phyloP scores from a whole-genome alignment of 1,140 invertebrate genomes.

The Euura lappo region DNA sequence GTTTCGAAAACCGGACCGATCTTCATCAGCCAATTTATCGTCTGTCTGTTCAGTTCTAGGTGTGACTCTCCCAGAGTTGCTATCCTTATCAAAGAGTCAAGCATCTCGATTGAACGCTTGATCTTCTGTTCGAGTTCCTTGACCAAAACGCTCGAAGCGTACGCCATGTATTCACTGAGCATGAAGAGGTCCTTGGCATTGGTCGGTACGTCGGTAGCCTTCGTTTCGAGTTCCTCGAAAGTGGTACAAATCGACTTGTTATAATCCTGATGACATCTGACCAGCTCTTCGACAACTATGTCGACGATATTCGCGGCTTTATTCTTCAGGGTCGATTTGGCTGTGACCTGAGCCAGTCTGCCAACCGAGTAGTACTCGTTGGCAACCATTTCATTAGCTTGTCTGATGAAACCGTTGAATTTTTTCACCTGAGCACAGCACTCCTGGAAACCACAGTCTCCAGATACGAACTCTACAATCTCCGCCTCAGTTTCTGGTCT shows the following conservation, averaged over 20 bases:
- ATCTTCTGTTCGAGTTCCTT: constrained; percentile 51
- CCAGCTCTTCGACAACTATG: constrained; percentile 38
- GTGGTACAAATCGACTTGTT: constrained; percentile 45
- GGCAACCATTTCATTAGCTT: constrained; percentile 38
- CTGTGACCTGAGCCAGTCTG: constrained; percentile 40
- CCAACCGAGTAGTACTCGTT: constrained; percentile 47
- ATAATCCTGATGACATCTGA: constrained; percentile 42
- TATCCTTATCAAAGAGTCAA: constrained; percentile 54
- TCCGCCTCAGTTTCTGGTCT: constrained; percentile 18
- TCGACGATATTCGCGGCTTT: constrained; percentile 35
- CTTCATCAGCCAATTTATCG: constrained; percentile 58
- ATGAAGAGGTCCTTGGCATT: constrained; percentile 59
- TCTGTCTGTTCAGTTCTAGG: constrained; percentile 51
- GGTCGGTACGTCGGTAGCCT: constrained; percentile 53
- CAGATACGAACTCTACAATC: constrained; percentile 25
- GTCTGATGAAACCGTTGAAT: constrained; percentile 40
- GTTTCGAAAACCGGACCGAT: constrained; percentile 61
- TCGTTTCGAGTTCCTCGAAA: constrained; percentile 44
- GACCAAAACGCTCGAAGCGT: constrained; percentile 53
- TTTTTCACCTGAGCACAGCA: constrained; percentile 40
- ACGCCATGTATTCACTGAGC: constrained; percentile 55
- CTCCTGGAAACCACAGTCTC: constrained; percentile 33
- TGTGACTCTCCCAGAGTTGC: constrained; percentile 53
- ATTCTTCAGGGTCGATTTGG: constrained; percentile 40
- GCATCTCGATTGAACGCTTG: constrained; percentile 45